Conservation (phyloP, 2,113 vertebrate genomes). For the Prunella fulvescens region DNA sequence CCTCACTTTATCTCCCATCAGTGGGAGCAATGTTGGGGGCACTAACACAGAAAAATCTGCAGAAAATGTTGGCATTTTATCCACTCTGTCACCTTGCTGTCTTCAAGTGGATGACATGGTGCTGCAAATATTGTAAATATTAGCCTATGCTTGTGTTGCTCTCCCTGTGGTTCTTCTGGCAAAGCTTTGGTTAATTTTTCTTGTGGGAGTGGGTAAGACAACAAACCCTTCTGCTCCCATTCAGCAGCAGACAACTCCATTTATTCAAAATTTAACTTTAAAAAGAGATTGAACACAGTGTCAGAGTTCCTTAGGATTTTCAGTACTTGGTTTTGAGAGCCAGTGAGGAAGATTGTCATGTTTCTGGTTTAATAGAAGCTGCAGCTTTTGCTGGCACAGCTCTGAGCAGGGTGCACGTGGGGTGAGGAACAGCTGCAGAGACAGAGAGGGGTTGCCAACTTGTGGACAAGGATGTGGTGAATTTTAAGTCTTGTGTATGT, state of each 20-base stretch:
- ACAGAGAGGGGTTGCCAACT: neutral
- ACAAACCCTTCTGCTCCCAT: neutral
- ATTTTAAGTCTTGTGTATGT: neutral
- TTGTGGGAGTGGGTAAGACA: neutral
- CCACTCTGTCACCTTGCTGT: neutral
- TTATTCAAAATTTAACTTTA: neutral
- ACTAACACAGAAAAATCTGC: neutral
- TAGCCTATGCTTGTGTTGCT: neutral
- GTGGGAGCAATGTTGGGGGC: neutral
- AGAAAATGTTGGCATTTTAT: neutral
- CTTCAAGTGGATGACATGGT: neutral
- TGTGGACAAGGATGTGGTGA: neutral
- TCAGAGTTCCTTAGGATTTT: neutral
- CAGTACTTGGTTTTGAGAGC: neutral
- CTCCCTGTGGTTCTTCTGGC: neutral
- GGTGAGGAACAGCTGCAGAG: neutral
- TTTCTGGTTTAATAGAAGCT: neutral
- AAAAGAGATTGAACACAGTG: neutral
- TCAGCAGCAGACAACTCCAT: neutral
- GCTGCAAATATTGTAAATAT: neutral
- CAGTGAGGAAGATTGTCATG: neutral
- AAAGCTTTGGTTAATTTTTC: neutral
- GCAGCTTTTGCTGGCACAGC: neutral
- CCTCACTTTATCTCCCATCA: neutral
- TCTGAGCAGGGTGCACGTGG: accelerated